Evolutionary conservation across 1,140 invertebrate species (phyloP).

Genomic region (Atta colombica): DNA sequence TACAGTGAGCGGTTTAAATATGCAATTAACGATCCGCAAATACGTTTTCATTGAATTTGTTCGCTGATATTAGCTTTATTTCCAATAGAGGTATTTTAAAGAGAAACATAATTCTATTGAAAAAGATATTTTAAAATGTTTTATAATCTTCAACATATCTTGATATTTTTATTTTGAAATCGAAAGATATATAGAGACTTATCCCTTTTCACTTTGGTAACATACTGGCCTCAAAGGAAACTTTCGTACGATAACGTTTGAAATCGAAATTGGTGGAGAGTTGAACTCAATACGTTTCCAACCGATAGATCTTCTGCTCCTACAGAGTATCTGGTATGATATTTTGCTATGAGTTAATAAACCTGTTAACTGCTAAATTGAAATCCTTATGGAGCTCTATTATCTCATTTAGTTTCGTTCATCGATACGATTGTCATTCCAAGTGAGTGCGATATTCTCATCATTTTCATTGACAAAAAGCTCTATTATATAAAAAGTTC

Average conservation of each 20-base stretch:
- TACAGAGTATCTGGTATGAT: not conserved
- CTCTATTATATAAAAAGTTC: too few relatives aligned
- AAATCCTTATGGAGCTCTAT: conserved; percentile 26
- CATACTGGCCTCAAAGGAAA: conserved; percentile 7
- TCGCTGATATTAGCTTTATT: conserved; percentile 8
- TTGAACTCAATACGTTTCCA: conserved; percentile 30
- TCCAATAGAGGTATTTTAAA: not conserved
- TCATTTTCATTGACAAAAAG: not conserved
- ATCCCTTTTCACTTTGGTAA: not conserved
- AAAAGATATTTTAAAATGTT: conserved; percentile 11
- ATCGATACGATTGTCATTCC: conserved; percentile 1
- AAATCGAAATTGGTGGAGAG: conserved; percentile 24
- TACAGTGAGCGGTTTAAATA: not conserved
- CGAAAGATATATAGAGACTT: not conserved
- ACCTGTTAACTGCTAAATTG: conserved; percentile 26
- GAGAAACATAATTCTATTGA: not conserved
- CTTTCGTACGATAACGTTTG: conserved; percentile 30
- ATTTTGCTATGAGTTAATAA: conserved; percentile 27
- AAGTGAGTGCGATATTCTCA: conserved; percentile 11
- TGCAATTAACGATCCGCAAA: conserved; percentile 20
- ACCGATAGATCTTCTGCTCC: not conserved
- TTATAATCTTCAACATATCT: conserved; percentile 16
- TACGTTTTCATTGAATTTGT: not conserved
- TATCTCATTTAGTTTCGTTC: not conserved
- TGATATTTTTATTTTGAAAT: conserved; percentile 30